A percentile compares a stretch with the other conserved stretches of the same genome.
phyloP scores from a whole-genome alignment of 1,140 invertebrate genomes.

The Cyclargus thomasi region DNA sequence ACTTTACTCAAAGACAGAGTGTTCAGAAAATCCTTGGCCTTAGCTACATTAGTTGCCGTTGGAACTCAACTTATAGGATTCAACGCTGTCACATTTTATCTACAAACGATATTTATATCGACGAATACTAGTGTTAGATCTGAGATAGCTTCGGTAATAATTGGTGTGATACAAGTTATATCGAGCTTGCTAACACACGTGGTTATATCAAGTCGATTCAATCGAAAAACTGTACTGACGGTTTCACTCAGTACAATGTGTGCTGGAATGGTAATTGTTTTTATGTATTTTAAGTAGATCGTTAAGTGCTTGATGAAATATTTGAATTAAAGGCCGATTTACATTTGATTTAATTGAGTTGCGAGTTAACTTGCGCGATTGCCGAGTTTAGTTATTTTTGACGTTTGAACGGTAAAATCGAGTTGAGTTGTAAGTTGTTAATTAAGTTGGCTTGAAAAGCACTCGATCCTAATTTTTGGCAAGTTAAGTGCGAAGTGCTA shows the following conservation, averaged over 20 bases:
- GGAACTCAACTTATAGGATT: conserved; percentile 17
- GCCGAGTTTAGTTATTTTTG: too few relatives aligned
- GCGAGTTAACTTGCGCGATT: too few relatives aligned
- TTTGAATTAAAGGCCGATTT: neutral
- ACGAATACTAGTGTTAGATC: conserved; percentile 21
- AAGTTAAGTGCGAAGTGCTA: too few relatives aligned
- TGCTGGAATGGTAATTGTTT: conserved; percentile 20
- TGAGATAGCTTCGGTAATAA: conserved; percentile 22
- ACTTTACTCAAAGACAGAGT: neutral
- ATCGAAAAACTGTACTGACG: conserved; percentile 18
- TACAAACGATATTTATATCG: conserved; percentile 24
- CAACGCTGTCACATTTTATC: conserved; percentile 22
- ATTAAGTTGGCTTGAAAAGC: too few relatives aligned
- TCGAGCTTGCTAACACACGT: conserved; percentile 16
- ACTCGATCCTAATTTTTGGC: too few relatives aligned
- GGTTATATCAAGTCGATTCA: conserved; percentile 15
- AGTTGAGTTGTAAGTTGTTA: too few relatives aligned
- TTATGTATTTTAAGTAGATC: neutral
- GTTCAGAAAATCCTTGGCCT: conserved; percentile 6
- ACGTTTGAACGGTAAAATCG: too few relatives aligned
- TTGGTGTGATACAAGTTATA: conserved; percentile 20
- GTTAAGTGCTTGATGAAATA: neutral
- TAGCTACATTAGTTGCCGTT: neutral
- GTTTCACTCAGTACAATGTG: conserved; percentile 12
- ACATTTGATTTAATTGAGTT: too few relatives aligned